phyloP scores from a whole-genome alignment of 2,797 vertebrate species.

The Cyprinodon diabolis region DNA sequence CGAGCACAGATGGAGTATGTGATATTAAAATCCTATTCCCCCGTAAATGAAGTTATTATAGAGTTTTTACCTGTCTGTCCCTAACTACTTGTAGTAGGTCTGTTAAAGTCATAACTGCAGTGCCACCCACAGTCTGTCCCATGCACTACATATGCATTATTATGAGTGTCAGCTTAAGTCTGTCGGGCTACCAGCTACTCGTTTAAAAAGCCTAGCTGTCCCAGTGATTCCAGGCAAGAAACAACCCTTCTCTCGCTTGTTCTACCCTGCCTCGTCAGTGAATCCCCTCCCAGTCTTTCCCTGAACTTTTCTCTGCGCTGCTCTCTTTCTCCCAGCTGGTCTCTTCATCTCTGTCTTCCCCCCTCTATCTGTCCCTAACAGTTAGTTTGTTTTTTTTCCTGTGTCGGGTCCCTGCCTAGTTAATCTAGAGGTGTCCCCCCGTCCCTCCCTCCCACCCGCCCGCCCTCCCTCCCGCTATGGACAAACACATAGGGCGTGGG shows the following conservation, averaged over 20 bases:
- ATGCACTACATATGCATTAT: conserved; percentile 71
- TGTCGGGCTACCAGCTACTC: conserved; percentile 62
- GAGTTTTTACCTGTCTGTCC: conserved; percentile 67
- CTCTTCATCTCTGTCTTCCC: conserved; percentile 39
- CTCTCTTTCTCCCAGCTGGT: conserved; percentile 40
- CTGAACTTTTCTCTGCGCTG: conserved; percentile 52
- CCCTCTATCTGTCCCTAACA: conserved; percentile 74
- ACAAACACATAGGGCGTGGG: conserved; percentile 86
- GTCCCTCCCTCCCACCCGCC: conserved; percentile 77
- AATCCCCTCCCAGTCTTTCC: conserved; percentile 58
- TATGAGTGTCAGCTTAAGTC: conserved; percentile 59
- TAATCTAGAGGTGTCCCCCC: conserved; percentile 84
- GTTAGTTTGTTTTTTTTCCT: conserved; percentile 76
- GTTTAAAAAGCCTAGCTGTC: conserved; percentile 62
- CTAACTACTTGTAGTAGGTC: conserved; percentile 69
- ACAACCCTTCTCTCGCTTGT: conserved; percentile 53
- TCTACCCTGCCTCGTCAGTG: conserved; percentile 55
- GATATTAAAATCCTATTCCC: conserved; percentile 61
- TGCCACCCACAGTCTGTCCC: conserved; percentile 67
- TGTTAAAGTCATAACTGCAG: conserved; percentile 70
- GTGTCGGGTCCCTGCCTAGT: conserved; percentile 83
- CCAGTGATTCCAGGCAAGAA: conserved; percentile 54
- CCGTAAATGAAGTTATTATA: conserved; percentile 64
- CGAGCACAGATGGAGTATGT: conserved; percentile 66
- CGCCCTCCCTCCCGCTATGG: conserved; percentile 83